phyloP scores from a whole-genome alignment of 1,140 invertebrate genomes.

The Nephila pilipes region DNA sequence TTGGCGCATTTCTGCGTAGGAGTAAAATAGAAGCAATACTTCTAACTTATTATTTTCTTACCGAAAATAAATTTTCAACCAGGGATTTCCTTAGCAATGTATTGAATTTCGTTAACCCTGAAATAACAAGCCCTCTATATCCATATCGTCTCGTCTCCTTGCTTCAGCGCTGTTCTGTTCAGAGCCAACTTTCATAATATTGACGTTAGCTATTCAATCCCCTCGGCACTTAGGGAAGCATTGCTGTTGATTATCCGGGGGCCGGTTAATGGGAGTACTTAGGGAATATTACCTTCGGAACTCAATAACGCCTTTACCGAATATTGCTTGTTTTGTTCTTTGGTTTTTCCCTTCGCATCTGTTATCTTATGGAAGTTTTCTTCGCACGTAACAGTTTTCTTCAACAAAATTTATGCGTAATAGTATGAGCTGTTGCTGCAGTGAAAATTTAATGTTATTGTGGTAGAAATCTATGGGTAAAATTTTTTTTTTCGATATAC shows the following conservation, averaged over 20 bases:
- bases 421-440: no score
- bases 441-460: no score
- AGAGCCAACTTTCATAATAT: not conserved
- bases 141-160: not conserved
- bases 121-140: not conserved
- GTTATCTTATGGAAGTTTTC: not conserved
- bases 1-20: no score
- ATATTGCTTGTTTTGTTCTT: conserved; percentile 12
- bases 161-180: not conserved
- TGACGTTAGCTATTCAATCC: conserved; percentile 38
- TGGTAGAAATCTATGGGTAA: no score
- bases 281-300: not conserved
- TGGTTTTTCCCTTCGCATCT: not conserved
- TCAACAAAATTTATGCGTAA: not conserved
- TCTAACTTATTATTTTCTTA: no score
- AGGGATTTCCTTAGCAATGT: no score
- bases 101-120: not conserved
- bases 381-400: not conserved
- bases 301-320: conserved; percentile 2
- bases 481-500: no score
- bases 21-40: no score
- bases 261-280: conserved; percentile 15
- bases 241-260: conserved; percentile 16
- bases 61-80: no score
- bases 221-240: not conserved